Percentiles rank a stretch among this genome's conserved stretches.
Evolutionary conservation across 2,113 vertebrate species (phyloP).

Genomic region (Ondatra zibethicus): DNA sequence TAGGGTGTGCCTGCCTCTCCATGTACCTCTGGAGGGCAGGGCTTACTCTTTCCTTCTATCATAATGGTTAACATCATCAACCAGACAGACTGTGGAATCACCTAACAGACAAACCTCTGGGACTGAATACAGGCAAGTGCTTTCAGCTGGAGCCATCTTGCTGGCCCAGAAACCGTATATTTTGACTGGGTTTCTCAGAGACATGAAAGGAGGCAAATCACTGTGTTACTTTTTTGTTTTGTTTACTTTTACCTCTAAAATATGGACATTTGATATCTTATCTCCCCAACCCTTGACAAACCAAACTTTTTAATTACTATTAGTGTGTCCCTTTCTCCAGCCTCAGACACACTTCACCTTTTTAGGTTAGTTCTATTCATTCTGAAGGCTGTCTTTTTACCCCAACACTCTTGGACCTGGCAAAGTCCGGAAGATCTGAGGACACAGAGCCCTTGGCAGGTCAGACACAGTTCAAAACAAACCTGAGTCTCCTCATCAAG

Average conservation of each 20-base stretch:
- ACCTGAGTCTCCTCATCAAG: not conserved
- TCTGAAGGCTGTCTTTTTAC: not conserved
- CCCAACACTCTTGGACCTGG: not conserved
- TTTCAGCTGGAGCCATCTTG: too few species aligned
- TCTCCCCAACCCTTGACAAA: not conserved
- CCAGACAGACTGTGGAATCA: not conserved
- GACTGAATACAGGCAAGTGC: not conserved
- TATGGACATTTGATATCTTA: not conserved
- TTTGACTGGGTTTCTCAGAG: slow-evolving; percentile 29
- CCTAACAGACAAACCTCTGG: not conserved
- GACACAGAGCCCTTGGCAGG: not conserved
- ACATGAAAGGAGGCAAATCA: not conserved
- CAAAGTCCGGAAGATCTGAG: too few species aligned
- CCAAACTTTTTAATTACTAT: not conserved
- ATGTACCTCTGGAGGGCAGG: not conserved
- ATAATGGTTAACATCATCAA: not conserved
- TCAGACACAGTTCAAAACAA: not conserved
- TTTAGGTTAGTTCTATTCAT: not conserved
- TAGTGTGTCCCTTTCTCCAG: not conserved
- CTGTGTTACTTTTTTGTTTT: not conserved
- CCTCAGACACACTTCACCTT: not conserved
- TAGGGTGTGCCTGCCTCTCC: not conserved
- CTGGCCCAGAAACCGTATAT: not conserved
- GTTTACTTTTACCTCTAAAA: not conserved
- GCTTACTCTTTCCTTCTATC: not conserved